Base-by-base conservation (phyloP, 2,797 vertebrate species). In the Parambassis ranga region DNA sequence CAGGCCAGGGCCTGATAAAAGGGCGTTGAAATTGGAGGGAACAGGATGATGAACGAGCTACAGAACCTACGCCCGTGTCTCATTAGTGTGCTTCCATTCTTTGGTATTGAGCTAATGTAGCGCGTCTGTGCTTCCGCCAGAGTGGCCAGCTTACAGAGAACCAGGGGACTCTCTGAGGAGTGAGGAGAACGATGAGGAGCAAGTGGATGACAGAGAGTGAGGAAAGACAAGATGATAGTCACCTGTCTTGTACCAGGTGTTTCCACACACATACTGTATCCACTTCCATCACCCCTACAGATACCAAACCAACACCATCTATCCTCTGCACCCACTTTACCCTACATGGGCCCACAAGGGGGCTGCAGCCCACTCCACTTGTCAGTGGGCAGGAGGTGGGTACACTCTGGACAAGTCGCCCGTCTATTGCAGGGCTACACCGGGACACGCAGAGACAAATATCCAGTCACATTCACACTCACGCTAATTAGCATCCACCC, bases 41-140 rank as follows among this genome's bases (percentile, higher is more conserved):
- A 83, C 83, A 85, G 86, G 77, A 90, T 89, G 88, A 91, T 89
- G 77, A 89, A 90, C 20, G 83, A 81, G 81, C 66, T 76, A 53
- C 59, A 63, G 64, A 65, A 66, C 65, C 55, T 60, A 59, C 32
- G 74, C 64, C 73, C 67, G 68, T 81, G 88, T 87, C 85, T 82
- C 85, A 87, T 89, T 89, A 89, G 82, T n/a, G 23, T 50, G 3
- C 53, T 57, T 51, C 36, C 62, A 71, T 53, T 75, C 75, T 77
- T 71, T 83, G 71, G 60, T 24, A 67, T 71, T 64, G 70, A 69
- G 73, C 74, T 87, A 87, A 87, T 89, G 87, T 86, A 83, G 82
- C 82, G 66, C 64, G 24, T 81, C 80, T 48, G 51, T 2, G 41
- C 55, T 48, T 68, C 19, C 16, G 61, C 37, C 27, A 4, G 30